Base-by-base conservation (phyloP, 2,888 invertebrate genomes). In the Drosophila monieri region DNA sequence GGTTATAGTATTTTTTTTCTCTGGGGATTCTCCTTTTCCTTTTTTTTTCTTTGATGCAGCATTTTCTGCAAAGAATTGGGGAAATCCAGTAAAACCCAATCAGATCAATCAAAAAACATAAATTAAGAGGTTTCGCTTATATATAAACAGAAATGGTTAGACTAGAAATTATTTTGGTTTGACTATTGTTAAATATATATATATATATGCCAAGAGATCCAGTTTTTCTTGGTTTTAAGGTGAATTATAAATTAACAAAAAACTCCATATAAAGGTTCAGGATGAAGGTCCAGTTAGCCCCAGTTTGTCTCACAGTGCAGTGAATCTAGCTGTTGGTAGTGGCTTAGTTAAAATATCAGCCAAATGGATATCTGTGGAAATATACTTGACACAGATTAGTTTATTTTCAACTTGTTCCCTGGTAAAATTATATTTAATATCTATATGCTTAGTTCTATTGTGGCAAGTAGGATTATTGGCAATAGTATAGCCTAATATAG, bases 351-450 rank as follows among this genome's bases (percentile, higher is more conserved):
- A 30, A 30, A 43, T 43, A 54, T 54, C 21, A 21, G 53, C 43
- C 30, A 54, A 32, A 21, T 18, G 30, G 10, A n/a, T 44, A 54
- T 54, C 54, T 32, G 53, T 43, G 27, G 43, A 43, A 53, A 44
- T 32, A 54, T 54, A 54, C 54, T 54, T 32, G 14, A 55, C 10
- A 4, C n/a, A 48, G 14, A 73, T 73, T 51, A 68, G 9, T 55
- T 69, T 71, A 37, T 74, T 73, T 61, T 75, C 64, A 37, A 75
- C 39, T 52, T 71, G 73, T 25, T 72, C 64, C 44, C 47, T 73
- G 68, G 47, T 65, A 70, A 54, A 72, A 56, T 14, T 67, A 62
- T 71, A 65, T 55, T 55, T 55, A 14, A 44, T 32, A 44, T 44
- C 25, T 46, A 46, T 55, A 15, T 46, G 44, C 35, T 55, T 54